These are phyloP conservation scores for Drosophila ironensis DNA, from an alignment of 1,140 invertebrate genomes.

Conservation along the genomic window DNA sequence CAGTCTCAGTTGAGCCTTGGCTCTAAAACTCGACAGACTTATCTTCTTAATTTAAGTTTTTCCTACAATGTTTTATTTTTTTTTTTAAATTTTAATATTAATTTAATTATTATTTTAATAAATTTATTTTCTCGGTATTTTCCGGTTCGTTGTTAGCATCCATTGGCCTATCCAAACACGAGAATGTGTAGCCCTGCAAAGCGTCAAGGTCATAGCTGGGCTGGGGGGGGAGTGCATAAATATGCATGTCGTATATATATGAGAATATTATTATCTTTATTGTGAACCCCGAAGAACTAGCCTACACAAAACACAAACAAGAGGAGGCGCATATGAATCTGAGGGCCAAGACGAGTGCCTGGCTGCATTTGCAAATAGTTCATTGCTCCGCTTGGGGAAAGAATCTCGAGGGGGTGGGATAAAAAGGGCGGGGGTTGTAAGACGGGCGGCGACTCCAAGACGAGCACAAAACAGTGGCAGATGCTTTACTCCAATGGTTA, in stretches of 20 bases:
- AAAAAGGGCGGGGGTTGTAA: slow-evolving; percentile 16
- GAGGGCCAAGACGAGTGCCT: slow-evolving; percentile 32
- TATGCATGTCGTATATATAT: slow-evolving; percentile 32
- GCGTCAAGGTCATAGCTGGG: slow-evolving; percentile 25
- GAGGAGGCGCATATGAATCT: slow-evolving; percentile 12
- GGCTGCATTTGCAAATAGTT: slow-evolving; percentile 70
- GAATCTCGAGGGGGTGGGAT: slow-evolving; percentile 22
- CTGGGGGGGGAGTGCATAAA: slow-evolving; percentile 20
- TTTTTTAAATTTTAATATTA: too few relatives aligned
- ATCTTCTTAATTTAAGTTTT: too few relatives aligned
- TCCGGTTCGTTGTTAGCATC: too few relatives aligned
- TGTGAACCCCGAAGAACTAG: slow-evolving; percentile 2
- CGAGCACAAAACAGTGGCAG: slow-evolving; percentile 16
- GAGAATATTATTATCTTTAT: slow-evolving; percentile 35
- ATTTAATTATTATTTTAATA: too few relatives aligned
- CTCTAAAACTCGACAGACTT: too few relatives aligned
- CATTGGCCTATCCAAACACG: too few relatives aligned
- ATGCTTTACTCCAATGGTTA: slow-evolving; percentile 12
- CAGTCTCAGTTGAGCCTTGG: too few relatives aligned
- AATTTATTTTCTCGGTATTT: too few relatives aligned
- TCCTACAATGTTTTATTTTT: too few relatives aligned
- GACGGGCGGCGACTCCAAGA: slow-evolving; percentile 43
- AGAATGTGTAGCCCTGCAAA: too few relatives aligned
- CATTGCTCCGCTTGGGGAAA: slow-evolving; percentile 64
- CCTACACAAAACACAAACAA: slow-evolving; percentile 8